Base-by-base conservation (phyloP, 2,113 vertebrate genomes). In the Martes martes region DNA sequence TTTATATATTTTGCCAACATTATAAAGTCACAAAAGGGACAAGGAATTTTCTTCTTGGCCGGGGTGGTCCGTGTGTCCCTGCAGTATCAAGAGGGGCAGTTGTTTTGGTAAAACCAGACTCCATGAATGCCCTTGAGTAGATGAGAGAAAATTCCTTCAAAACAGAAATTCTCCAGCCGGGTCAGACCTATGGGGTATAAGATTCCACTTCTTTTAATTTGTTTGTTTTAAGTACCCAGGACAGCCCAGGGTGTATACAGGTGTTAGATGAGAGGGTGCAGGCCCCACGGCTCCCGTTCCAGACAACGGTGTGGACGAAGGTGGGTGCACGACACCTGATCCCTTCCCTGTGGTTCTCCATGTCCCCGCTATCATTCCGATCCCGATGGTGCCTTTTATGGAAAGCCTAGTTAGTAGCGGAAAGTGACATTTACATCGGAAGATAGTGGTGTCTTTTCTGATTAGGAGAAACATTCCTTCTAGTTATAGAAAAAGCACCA, bases 391-490 rank as follows among this genome's bases (percentile, higher is more conserved):
- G 11, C 7, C 45, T 71, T 95, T 95, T 69, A 36, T 59, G 87
- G 92, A 95, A 96, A 95, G 87, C 19, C 0, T 7, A 14, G 84
- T 92, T 74, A 93, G 89, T 36, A 55, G 1, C 16, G 28, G 57
- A 65, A 94, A 96, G 74, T 82, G 71, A n/a, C 79, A 26, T 86
- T 97, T 96, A 86, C 82, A 61, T 97, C 83, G 87, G 82, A 92
- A 98, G 92, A 91, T 1, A 81, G 89, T 1, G 47, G 36, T 86
- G 96, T 52, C 95, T 97, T 94, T 95, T 97, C 93, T 76, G 92
- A 96, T 96, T 31, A 96, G 81, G 42, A 98, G 86, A 82, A 79
- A 91, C 85, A 57, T 98, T 98, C 95, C 98, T 97, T 83, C 96
- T 88, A 84, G 91, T 97, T 97, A 96, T 61, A 93, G 85, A 79